Conservation (phyloP, 2,888 invertebrate species). For the Holacanthella duospinosa region DNA sequence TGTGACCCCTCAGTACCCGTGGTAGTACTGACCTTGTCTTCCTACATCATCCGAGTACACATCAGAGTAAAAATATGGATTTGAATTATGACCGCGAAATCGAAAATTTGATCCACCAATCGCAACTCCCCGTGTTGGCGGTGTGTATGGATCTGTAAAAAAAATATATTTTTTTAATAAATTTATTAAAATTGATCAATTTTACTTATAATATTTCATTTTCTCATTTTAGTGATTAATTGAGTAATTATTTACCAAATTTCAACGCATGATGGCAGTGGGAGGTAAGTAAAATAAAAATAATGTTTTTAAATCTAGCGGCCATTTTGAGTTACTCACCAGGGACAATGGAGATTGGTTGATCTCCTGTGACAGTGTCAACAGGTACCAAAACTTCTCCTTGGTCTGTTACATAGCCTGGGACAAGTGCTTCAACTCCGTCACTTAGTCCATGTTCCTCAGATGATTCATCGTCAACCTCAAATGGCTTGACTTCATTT, state of each 20-base stretch:
- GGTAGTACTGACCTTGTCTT: constrained; percentile 6
- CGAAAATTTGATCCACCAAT: constrained; percentile 14
- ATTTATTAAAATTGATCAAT: too few species aligned
- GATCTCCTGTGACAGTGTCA: constrained; percentile 36
- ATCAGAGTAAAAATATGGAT: constrained; percentile 9
- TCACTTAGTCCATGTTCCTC: constrained; percentile 12
- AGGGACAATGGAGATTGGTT: constrained; percentile 34
- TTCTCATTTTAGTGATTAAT: neutral
- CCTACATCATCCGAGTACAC: neutral
- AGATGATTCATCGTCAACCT: constrained; percentile 13
- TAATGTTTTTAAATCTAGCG: neutral
- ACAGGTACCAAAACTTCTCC: constrained; percentile 36
- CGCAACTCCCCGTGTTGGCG: constrained; percentile 24
- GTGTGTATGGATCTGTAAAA: constrained; percentile 29
- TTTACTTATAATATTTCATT: too few species aligned
- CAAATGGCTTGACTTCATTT: constrained; percentile 9
- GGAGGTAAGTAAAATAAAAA: neutral
- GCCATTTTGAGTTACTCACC: constrained; percentile 17
- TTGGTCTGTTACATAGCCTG: constrained; percentile 36
- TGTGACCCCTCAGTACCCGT: constrained; percentile 9
- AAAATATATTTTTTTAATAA: constrained; percentile 4
- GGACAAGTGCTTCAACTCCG: constrained; percentile 33
- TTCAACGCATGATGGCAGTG: too few species aligned
- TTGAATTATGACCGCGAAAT: neutral
- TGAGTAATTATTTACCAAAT: too few species aligned